Percentiles rank a stretch among this genome's conserved stretches.
phyloP scores from a whole-genome alignment of 2,113 vertebrate genomes.

The Cheirogaleus medius region DNA sequence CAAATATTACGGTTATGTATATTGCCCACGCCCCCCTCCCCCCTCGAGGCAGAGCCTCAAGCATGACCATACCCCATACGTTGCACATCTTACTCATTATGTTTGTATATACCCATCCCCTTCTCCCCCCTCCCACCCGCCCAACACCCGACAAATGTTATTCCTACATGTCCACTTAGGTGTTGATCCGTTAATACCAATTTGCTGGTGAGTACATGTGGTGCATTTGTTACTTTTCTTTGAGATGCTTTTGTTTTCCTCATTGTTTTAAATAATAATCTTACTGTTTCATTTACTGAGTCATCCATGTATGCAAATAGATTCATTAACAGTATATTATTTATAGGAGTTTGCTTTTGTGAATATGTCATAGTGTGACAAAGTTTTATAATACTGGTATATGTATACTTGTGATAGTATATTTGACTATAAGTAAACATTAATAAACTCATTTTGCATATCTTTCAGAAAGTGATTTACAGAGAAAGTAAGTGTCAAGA shows the following conservation, averaged over 20 bases:
- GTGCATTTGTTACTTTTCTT: neutral
- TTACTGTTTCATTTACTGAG: neutral
- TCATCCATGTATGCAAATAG: neutral
- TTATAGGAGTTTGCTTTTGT: neutral
- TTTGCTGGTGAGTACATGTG: no score
- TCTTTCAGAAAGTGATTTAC: neutral
- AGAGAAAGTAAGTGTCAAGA: neutral
- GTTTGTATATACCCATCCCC: no score
- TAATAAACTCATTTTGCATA: neutral
- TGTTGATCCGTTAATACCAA: no score
- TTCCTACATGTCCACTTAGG: no score
- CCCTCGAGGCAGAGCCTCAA: no score
- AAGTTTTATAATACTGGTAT: neutral
- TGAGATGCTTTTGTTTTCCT: neutral
- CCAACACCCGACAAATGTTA: no score
- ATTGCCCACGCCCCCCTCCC: no score
- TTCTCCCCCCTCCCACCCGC: no score
- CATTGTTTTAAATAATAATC: neutral
- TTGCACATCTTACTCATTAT: no score
- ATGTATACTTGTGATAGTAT: neutral
- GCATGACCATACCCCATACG: no score
- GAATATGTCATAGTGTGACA: neutral
- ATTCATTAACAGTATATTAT: neutral
- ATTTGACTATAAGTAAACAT: neutral
- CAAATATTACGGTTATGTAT: no score